Evolutionary conservation across 2,113 vertebrate species (phyloP), one percentile per base, ranked within the genome.

Genomic region (Hemibagrus wyckioides): DNA sequence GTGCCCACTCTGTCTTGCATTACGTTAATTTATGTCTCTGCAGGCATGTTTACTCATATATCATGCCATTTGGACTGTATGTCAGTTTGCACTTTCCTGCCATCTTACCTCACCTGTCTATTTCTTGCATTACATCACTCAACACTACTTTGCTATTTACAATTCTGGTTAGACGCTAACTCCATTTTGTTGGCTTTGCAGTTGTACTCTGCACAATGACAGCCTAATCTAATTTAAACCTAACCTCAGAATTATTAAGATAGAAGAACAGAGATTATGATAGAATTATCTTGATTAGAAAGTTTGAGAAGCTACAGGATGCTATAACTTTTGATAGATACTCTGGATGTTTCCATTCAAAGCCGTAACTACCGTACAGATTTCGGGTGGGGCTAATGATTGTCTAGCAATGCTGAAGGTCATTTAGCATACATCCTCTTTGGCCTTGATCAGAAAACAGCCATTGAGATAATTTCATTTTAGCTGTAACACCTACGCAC

Each of bases 391-490:
- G 44, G 6, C 1, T 77, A 36, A 87, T 79, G 41, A 61, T 59
- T 79, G 80, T 85, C 71, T 48, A 61, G 56, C 61, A 25, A 85
- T 63, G 71, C 39, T 73, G 33, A 75, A 71, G 44, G 44, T 44
- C 9, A 86, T 86, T 88, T 57, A 88, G 52, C 73, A 83, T 54
- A 65, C 36, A 63, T 80, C 14, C 41, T 65, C 23, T 9, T 75
- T 48, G 21, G 33, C 54, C 67, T 39, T 80, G 30, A 83, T 69
- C 33, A 84, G 61, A 89, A 63, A 86, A 50, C 76, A 65, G 39
- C 84, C 33, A 80, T 69, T 83, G 88, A 80, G 61, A 23, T 85
- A 83, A 85, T 89, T 61, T 23, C 4, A 25, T 71, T 90, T 81
- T 19, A n/a, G 25, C 54, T 25, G 33, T 71, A 13, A 69, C 30